Conservation (phyloP, 1,140 invertebrate genomes). For the Pararge aegeria region DNA sequence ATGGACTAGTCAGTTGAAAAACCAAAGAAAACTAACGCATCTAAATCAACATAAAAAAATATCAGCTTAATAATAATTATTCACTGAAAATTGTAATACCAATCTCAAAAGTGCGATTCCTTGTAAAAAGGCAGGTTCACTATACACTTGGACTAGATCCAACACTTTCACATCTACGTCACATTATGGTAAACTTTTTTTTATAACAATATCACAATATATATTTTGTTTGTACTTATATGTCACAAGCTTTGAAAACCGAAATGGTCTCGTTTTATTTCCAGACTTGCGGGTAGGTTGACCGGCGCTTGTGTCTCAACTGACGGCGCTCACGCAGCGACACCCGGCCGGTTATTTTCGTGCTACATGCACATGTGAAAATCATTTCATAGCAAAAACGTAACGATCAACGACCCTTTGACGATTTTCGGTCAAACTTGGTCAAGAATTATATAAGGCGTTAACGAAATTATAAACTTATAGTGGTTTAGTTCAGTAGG, state of each 20-base stretch:
- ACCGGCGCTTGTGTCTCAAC: slow-evolving; percentile 49
- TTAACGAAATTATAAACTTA: neutral
- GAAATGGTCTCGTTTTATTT: slow-evolving; percentile 31
- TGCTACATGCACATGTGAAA: slow-evolving; percentile 70
- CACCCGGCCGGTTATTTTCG: slow-evolving; percentile 73
- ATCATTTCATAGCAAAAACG: slow-evolving; percentile 71
- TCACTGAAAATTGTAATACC: slow-evolving; percentile 13
- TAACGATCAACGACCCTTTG: slow-evolving; percentile 72
- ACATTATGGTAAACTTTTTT: slow-evolving; percentile 21
- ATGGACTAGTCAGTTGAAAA: no score
- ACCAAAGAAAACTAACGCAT: no score
- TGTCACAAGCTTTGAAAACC: slow-evolving; percentile 10
- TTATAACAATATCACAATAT: slow-evolving; percentile 20
- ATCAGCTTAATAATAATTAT: neutral
- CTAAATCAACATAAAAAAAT: no score
- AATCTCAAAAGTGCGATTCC: slow-evolving; percentile 11
- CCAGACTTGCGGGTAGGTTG: slow-evolving; percentile 43
- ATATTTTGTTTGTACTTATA: slow-evolving; percentile 11
- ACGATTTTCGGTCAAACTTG: slow-evolving; percentile 13
- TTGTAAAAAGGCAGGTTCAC: slow-evolving; percentile 11
- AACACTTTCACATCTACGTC: slow-evolving; percentile 24
- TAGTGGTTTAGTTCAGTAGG: no score
- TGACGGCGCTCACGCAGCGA: slow-evolving; percentile 63
- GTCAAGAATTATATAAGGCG: neutral
- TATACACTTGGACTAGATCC: slow-evolving; percentile 19